A percentile compares a stretch with the other conserved stretches of the same genome.
Conservation (phyloP, 2,797 vertebrate species). For the Centroberyx gerrardi region DNA sequence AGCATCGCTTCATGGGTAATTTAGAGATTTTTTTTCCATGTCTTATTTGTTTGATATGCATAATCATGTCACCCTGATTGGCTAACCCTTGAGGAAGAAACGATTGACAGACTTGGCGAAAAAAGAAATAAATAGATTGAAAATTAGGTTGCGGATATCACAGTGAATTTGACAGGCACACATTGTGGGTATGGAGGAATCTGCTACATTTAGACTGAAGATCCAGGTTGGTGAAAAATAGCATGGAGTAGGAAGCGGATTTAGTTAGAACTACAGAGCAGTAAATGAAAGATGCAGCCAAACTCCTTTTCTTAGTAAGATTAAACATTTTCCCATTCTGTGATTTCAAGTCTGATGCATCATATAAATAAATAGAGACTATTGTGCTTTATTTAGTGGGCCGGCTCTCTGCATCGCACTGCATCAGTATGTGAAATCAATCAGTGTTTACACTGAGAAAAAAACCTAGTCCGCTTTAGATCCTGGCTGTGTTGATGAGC, state of each 20-base stretch:
- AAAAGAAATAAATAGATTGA: conserved; percentile 12
- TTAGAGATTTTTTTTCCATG: conserved; percentile 30
- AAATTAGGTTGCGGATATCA: conserved; percentile 25
- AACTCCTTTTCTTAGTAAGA: no score
- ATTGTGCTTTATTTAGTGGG: background rate
- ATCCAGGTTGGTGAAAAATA: background rate
- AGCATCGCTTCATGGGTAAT: conserved; percentile 61
- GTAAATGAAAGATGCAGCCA: no score
- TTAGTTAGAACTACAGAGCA: no score
- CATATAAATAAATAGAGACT: conserved; percentile 1
- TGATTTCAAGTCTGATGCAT: background rate
- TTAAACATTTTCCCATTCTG: background rate
- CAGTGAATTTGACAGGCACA: conserved; percentile 13
- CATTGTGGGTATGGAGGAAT: background rate
- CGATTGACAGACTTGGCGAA: conserved; percentile 36
- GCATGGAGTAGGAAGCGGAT: no score
- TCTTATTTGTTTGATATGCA: conserved; percentile 70
- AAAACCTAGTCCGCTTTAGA: conserved; percentile 74
- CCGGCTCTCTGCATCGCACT: background rate
- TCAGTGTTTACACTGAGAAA: conserved; percentile 19
- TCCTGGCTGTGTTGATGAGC: conserved; percentile 87
- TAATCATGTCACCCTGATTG: conserved; percentile 66
- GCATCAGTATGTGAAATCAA: conserved; percentile 37
- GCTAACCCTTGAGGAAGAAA: conserved; percentile 60
- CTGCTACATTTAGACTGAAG: background rate